Evolutionary conservation across 2,113 vertebrate genomes (phyloP).

Genomic region (Mixornis gularis): DNA sequence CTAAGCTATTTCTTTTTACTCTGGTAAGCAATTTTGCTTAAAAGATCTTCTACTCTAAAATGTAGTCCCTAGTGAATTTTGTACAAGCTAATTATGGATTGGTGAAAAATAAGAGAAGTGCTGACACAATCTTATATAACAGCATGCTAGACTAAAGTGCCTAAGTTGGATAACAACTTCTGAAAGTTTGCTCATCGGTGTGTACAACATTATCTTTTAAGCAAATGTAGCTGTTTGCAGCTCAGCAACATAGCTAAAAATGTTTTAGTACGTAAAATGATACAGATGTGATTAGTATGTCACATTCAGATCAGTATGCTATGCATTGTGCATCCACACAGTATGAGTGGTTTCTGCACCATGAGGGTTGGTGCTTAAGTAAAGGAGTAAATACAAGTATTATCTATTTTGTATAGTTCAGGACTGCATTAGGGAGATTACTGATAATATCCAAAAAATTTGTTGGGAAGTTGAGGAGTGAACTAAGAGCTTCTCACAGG

Average conservation of each 20-base stretch:
- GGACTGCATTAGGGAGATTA: neutral
- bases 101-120: slow-evolving; percentile 27
- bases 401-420: neutral
- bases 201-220: neutral
- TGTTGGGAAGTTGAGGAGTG: neutral
- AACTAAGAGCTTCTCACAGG: neutral
- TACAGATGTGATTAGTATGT: neutral
- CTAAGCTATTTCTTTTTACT: neutral
- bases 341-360: neutral
- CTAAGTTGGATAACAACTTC: neutral
- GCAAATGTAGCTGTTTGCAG: neutral
- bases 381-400: neutral
- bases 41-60: slow-evolving; percentile 1
- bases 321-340: neutral
- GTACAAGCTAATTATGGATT: slow-evolving; percentile 8
- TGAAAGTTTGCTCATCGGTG: neutral
- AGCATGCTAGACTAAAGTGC: neutral
- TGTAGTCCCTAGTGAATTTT: slow-evolving; percentile 6
- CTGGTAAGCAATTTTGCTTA: slow-evolving; percentile 23
- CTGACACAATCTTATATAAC: slow-evolving; percentile 19
- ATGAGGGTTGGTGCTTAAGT: neutral
- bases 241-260: neutral
- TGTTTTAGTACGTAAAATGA: neutral
- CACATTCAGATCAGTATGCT: neutral
- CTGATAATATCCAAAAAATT: neutral